These are phyloP conservation scores for Holocentrus rufus DNA, from an alignment of 2,797 vertebrate species.

Conservation along the genomic window DNA sequence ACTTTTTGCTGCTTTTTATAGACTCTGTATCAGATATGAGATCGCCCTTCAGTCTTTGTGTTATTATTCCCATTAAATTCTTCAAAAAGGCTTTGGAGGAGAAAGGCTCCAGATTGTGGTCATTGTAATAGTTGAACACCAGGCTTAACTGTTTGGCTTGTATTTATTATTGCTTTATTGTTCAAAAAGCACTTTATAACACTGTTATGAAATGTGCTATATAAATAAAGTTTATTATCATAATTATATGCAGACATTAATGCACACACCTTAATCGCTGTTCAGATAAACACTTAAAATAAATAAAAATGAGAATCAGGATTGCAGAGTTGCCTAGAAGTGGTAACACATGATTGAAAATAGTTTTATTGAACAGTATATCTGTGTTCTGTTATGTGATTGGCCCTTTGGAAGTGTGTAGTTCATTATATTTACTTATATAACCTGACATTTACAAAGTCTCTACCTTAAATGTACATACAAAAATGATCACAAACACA, in stretches of 20 bases:
- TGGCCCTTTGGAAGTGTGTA: conserved; percentile 32
- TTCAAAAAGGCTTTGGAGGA: no score
- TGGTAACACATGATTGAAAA: not conserved
- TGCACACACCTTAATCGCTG: not conserved
- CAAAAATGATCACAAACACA: conserved; percentile 26
- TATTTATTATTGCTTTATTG: not conserved
- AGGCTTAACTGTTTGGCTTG: not conserved
- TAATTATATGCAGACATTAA: not conserved
- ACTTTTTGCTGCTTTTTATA: not conserved
- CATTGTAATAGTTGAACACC: not conserved
- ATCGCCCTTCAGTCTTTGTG: not conserved
- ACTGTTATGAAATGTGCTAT: not conserved
- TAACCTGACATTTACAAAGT: conserved; percentile 46
- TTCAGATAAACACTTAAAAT: conserved; percentile 11
- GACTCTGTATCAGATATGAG: not conserved
- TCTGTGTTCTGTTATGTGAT: conserved; percentile 43
- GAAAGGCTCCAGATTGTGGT: no score
- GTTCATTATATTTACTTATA: conserved; percentile 8
- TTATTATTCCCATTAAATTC: not conserved
- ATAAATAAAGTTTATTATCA: conserved; percentile 15
- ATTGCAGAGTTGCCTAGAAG: not conserved
- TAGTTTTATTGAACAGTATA: conserved; percentile 39
- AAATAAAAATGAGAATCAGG: conserved; percentile 14
- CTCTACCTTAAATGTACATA: not conserved
- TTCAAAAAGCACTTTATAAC: conserved; percentile 3